Percentiles rank a stretch among this genome's conserved stretches.
phyloP scores from a whole-genome alignment of 2,888 invertebrate genomes.

The Lymantria monacha region DNA sequence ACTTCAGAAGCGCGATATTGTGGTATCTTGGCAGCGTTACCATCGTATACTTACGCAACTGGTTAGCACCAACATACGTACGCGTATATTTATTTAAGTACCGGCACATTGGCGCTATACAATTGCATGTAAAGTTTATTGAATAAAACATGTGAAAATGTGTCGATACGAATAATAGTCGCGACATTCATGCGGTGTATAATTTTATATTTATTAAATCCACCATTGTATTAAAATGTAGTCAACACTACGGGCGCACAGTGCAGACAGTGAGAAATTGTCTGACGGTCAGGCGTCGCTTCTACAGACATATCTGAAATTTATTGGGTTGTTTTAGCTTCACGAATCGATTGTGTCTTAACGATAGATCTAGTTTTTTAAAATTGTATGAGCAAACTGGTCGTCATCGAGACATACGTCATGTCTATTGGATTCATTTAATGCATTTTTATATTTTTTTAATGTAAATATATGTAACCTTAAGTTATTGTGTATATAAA shows the following conservation, averaged over 20 bases:
- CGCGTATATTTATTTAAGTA: background rate
- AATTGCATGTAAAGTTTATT: conserved; percentile 19
- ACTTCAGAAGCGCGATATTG: too few species aligned
- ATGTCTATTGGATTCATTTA: too few species aligned
- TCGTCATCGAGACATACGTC: too few species aligned
- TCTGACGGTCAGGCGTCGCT: conserved; percentile 1
- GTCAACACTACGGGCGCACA: background rate
- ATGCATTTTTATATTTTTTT: too few species aligned
- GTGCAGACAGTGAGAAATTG: conserved; percentile 4
- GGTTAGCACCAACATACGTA: too few species aligned
- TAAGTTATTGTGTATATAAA: too few species aligned
- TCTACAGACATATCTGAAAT: background rate
- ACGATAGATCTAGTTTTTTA: too few species aligned
- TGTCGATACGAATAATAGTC: conserved; percentile 24
- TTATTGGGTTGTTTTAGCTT: background rate
- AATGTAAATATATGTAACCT: too few species aligned
- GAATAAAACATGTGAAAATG: conserved; percentile 32
- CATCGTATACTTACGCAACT: too few species aligned
- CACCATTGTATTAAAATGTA: conserved; percentile 33
- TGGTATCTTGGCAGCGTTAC: too few species aligned
- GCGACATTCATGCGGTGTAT: conserved; percentile 26
- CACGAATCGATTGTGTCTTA: background rate
- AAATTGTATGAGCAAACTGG: too few species aligned
- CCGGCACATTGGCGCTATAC: background rate
- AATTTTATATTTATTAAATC: conserved; percentile 18